A percentile compares a stretch with the other conserved stretches of the same genome.
Evolutionary conservation across 2,888 invertebrate genomes (phyloP).

Genomic region (Seira musarum): DNA sequence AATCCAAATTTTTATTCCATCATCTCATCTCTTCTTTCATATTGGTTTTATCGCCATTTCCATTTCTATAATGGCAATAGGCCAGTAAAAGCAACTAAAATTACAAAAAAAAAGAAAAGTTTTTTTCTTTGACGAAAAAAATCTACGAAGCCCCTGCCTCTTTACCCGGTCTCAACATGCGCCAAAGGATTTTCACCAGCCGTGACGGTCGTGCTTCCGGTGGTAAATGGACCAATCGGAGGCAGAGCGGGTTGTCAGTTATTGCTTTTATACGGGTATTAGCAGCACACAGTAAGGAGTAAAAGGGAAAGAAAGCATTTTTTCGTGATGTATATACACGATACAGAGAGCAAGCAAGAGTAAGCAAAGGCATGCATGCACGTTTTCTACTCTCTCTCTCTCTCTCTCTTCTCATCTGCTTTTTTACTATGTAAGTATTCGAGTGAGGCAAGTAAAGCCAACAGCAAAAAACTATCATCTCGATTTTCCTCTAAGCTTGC

Average conservation of each 20-base stretch:
- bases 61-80: too few species aligned
- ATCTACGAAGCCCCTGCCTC: slow-evolving; percentile 57
- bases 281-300: slow-evolving; percentile 7
- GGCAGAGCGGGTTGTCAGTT: slow-evolving; percentile 66
- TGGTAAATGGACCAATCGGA: slow-evolving; percentile 65
- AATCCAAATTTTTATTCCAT: too few species aligned
- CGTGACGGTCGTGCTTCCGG: slow-evolving; percentile 69
- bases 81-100: too few species aligned
- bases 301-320: slow-evolving; percentile 6
- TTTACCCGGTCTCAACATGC: slow-evolving; percentile 65
- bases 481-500: too few species aligned
- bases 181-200: slow-evolving; percentile 67
- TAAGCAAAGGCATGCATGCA: slow-evolving; percentile 7
- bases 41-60: too few species aligned
- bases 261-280: slow-evolving; percentile 54
- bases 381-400: too few species aligned
- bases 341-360: slow-evolving; percentile 25
- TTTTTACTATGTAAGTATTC: neutral
- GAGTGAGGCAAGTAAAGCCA: too few species aligned
- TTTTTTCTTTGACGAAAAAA: too few species aligned
- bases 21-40: too few species aligned
- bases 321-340: too few species aligned
- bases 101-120: too few species aligned
- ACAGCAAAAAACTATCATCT: too few species aligned
- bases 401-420: neutral